Evolutionary conservation across 1,140 invertebrate genomes (phyloP), one percentile per base, ranked within the genome.

Genomic region (Carcinoscorpius rotundicauda): DNA sequence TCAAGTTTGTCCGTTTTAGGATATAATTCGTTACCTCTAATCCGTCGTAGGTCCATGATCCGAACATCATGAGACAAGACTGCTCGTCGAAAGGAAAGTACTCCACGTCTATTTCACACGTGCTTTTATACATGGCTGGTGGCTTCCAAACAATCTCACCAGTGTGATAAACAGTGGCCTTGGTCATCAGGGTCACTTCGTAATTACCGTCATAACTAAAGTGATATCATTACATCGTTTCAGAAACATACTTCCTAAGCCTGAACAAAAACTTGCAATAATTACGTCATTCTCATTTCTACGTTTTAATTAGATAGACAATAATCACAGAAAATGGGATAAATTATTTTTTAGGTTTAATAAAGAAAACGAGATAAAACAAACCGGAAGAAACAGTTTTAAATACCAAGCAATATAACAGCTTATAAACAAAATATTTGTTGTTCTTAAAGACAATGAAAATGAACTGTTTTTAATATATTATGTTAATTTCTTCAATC

Each of bases 11-110:
- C 29, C 29, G 29, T 29, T 29, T 29, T 29, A 29, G 29, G 29
- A 29, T 29, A 66, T 49, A 62, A 51, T 50, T 65, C 62, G 51
- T 60, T 51, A 68, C 65, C 60, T 62, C 63, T 56, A 64, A 61
- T 8, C 93, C 93, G 74, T 97, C 94, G 76, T 98, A 98, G 3
- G 93, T 96, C 97, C 96, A 99, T 0, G 93, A 97, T 4, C 95
- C 96, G 73, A 96, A 96, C 70, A 94, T 95, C 86, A 96, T 89
- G 77, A 93, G 91, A 77, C 92, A 96, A 1, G 88, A 91, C 76
- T 98, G 96, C 73, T 97, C 88, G 80, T 97, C 95, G 75, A 97
- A 98, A 2, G 94, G 94, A 78, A 98, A 98, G 76, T 95, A 83
- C 59, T 89, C 82, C 3, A 98, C 93, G 76, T 97, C 93, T 65